phyloP scores from a whole-genome alignment of 2,113 vertebrate species.

The Centropus bengalensis region DNA sequence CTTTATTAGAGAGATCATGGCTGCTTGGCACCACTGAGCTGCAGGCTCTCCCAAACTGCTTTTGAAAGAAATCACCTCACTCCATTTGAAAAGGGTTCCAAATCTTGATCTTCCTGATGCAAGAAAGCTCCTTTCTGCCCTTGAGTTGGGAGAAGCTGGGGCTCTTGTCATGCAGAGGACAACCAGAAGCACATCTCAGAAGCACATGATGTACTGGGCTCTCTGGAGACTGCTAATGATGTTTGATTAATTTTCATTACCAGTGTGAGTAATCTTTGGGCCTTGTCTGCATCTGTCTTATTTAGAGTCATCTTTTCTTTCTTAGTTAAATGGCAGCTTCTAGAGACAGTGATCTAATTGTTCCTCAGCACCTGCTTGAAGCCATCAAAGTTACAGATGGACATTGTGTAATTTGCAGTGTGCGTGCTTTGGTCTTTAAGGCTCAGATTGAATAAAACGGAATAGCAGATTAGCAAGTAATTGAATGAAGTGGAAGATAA shows the following conservation, averaged over 20 bases:
- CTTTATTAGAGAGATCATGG: not conserved
- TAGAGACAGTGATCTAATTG: slow-evolving; percentile 37
- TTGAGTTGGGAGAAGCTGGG: not conserved
- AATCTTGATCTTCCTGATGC: not conserved
- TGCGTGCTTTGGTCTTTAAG: not conserved
- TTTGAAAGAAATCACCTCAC: not conserved
- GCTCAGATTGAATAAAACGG: slow-evolving; percentile 23
- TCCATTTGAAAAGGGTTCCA: not conserved
- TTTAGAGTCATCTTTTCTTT: slow-evolving; percentile 40
- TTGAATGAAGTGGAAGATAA: not conserved
- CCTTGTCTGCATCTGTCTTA: slow-evolving; percentile 38
- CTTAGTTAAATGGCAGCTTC: slow-evolving; percentile 28
- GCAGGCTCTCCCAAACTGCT: fast-evolving
- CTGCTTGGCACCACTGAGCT: not conserved
- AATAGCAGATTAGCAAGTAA: slow-evolving; percentile 22
- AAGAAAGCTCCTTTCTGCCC: not conserved
- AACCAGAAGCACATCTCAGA: slow-evolving; percentile 26
- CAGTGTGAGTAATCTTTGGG: slow-evolving; percentile 18
- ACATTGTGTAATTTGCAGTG: not conserved
- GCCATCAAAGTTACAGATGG: not conserved
- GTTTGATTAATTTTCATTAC: slow-evolving; percentile 63
- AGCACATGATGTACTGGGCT: slow-evolving; percentile 30
- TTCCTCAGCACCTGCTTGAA: slow-evolving; percentile 37
- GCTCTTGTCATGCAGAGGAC: not conserved
- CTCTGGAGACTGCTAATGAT: slow-evolving; percentile 52